Evolutionary conservation across 2,888 invertebrate species (phyloP), one percentile per base, ranked within the genome.

Genomic region (Scaptomyza caliginosa): DNA sequence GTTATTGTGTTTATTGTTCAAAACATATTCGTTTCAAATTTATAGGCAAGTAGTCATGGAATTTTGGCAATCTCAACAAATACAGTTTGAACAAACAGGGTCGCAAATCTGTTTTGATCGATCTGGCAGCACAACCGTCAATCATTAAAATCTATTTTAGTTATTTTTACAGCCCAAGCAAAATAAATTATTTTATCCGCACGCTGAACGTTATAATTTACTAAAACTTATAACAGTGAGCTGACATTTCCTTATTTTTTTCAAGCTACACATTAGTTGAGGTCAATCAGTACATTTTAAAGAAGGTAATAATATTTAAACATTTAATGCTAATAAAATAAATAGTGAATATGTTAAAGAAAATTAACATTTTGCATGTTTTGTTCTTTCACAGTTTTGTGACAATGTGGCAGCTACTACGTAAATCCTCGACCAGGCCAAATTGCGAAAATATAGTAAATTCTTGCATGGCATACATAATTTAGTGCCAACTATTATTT

Each of bases 101-200:
- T 10, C 43, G 28, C 30, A 49, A 57, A 68, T 76, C 65, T 76
- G 58, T 67, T 77, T 62, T 67, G 67, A 82, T 79, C 67, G 60
- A 40, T 40, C 58, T 66, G 67, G 60, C 78, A 64, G 65, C 64
- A 75, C 67, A 73, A 21, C 45, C 58, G 77, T 65, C 24, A 11
- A 45, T 30, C 63, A 77, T 75, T 76, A 62, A 64, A 68, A 64
- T 26, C 23, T 23, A 39, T 63, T 68, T 57, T 36, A 3, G 32
- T 19, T 24, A n/a, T n/a, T 34, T 24, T 21, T 30, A 26, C 24
- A 13, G 3, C 5, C 36, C 30, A 24, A 17, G 45, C 24, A 64
- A 21, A 28, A 11, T 39, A 64, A 67, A 72, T 56, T 49, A 64
- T 63, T 63, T 56, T 38, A 72, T 64, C 67, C 64, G 64, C 58